phyloP scores from a whole-genome alignment of 2,113 vertebrate genomes.

The Oxyura jamaicensis region DNA sequence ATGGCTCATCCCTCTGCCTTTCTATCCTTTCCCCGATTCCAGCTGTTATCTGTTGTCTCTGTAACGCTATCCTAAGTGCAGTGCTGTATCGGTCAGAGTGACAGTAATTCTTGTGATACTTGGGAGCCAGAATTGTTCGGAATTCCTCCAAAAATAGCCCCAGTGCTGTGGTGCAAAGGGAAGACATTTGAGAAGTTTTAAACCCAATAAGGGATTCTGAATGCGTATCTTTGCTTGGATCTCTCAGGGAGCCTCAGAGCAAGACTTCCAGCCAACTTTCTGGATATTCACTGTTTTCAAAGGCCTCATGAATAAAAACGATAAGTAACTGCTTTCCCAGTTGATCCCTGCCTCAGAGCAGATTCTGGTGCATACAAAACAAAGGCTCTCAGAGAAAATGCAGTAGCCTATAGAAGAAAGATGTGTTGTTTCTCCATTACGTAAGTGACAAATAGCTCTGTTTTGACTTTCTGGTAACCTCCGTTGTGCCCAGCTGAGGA shows the following conservation, averaged over 20 bases:
- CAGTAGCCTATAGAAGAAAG: not conserved
- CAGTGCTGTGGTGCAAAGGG: not conserved
- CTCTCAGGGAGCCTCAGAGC: not conserved
- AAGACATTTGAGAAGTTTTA: not conserved
- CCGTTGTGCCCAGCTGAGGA: not conserved
- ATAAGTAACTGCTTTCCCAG: not conserved
- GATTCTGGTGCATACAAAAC: not conserved
- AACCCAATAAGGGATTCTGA: not conserved
- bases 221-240: not conserved
- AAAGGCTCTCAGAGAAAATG: not conserved
- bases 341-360: not conserved
- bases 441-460: not conserved
- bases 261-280: not conserved
- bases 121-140: not conserved
- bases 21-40: not conserved
- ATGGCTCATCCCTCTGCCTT: not conserved
- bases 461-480: not conserved
- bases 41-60: not conserved
- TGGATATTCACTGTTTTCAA: not conserved
- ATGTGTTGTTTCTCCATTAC: not conserved
- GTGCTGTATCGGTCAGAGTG: not conserved
- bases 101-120: not conserved
- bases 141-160: not conserved
- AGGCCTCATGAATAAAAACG: not conserved
- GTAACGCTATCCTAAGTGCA: not conserved